phyloP scores from a whole-genome alignment of 2,113 vertebrate species.

The Rhinolophus ferrumequinum region DNA sequence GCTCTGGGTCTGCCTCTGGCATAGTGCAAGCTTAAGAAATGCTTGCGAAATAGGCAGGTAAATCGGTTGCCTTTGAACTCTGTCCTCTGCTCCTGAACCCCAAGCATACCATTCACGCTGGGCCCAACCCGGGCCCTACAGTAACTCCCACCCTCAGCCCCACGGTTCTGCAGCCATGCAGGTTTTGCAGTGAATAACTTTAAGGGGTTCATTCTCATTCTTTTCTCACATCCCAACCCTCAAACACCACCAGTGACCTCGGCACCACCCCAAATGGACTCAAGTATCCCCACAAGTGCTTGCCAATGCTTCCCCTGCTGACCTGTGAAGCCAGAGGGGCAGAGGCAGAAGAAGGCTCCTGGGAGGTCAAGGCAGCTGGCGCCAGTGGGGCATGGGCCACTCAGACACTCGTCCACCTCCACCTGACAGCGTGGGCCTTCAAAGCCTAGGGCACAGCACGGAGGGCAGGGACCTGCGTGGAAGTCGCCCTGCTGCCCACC shows the following conservation, averaged over 20 bases:
- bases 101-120: not conserved
- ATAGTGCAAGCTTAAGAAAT: not conserved
- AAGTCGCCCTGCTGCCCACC: fast-evolving
- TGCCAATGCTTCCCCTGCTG: not conserved
- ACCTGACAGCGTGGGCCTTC: constrained; percentile 75
- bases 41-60: not conserved
- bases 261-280: not conserved
- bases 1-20: not conserved
- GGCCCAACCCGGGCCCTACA: not conserved
- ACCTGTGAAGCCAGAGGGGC: constrained; percentile 78
- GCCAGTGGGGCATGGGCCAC: constrained; percentile 71
- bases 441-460: constrained; percentile 69
- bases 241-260: not conserved
- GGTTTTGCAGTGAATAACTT: not conserved
- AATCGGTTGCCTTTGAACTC: not conserved
- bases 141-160: not conserved
- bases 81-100: not conserved
- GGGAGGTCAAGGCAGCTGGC: constrained; percentile 77
- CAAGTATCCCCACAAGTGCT: not conserved
- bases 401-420: constrained; percentile 74
- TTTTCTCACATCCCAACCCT: not conserved
- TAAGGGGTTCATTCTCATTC: not conserved
- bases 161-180: not conserved
- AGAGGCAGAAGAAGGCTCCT: constrained; percentile 79
- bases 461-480: not conserved